These are phyloP conservation scores for Climacteris rufus DNA, from an alignment of 2,113 vertebrate species.

Conservation along the genomic window DNA sequence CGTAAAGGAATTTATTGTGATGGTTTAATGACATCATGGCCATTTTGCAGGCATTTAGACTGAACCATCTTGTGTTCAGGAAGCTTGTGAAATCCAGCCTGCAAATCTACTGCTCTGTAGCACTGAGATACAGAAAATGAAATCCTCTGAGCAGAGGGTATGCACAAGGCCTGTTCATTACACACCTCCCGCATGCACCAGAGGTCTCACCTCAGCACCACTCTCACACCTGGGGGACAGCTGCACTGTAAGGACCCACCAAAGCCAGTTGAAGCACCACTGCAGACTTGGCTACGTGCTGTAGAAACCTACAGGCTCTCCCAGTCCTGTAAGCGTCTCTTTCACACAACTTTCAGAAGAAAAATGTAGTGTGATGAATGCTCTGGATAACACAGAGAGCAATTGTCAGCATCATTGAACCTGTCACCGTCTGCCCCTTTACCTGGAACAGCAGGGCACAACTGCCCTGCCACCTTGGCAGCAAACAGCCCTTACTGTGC, in stretches of 20 bases:
- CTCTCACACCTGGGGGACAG: too few species aligned
- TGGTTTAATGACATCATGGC: neutral
- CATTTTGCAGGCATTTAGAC: neutral
- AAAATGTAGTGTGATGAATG: neutral
- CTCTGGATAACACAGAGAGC: neutral
- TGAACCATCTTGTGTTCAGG: neutral
- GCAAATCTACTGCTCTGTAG: neutral
- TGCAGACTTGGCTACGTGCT: fast-evolving
- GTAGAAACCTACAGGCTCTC: neutral
- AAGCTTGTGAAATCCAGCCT: neutral
- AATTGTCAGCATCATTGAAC: neutral
- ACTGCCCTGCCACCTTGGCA: neutral
- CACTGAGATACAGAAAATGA: neutral
- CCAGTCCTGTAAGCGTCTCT: neutral
- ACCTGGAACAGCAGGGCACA: fast-evolving
- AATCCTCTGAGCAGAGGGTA: neutral
- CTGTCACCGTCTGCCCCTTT: neutral
- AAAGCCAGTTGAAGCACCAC: neutral
- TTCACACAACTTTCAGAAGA: neutral
- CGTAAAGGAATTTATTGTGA: neutral
- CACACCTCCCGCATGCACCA: neutral
- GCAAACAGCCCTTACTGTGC: neutral
- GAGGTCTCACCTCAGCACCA: neutral
- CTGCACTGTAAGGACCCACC: neutral
- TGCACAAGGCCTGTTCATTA: neutral